Evolutionary conservation across 1,140 invertebrate genomes (phyloP), one percentile per base, ranked within the genome.

Genomic region (Bursaphelenchus mucronatus): DNA sequence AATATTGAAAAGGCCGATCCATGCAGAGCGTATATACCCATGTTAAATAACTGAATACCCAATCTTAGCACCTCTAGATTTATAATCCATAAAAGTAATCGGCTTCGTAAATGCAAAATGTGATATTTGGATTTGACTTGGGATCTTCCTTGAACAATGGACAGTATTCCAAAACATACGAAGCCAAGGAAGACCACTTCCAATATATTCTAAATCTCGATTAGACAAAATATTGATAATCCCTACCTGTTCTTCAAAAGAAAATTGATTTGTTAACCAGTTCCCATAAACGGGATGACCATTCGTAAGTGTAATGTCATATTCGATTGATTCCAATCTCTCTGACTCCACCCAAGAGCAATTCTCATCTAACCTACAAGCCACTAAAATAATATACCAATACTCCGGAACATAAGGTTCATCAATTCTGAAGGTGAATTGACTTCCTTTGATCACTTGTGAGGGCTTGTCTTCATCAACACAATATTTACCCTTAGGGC

Each of bases 231-330:
- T 30, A 30, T 15, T 58, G 63, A 41, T 11, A n/a, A 51, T 13
- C 40, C 61, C 47, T 73, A 86, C 85, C 81, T 94, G 91, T 81
- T 88, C 87, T 82, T 97, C 93, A 84, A 94, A 96, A 3, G 92
- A 95, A 82, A 95, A 96, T 82, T 97, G 92, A 84, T 92, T 93
- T 65, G 90, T 88, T 73, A 96, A 86, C 63, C 89, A 89, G 82
- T 91, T 93, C 67, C 88, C 88, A 21, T 74, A 64, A 59, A 87
- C 86, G 0, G 94, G 93, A 83, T 92, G 90, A 49, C 93, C 92
- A 86, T 97, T 97, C 0, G 96, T 92, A 30, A 97, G 84, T 89
- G 91, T 94, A 66, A 97, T 89, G 82, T 97, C 90, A 82, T 96
- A 97, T 46, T 90, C 83, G 13, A 95, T 82, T 63, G 84, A 83